Conservation (phyloP, 2,797 vertebrate species). For the Enteromius argenteus region DNA sequence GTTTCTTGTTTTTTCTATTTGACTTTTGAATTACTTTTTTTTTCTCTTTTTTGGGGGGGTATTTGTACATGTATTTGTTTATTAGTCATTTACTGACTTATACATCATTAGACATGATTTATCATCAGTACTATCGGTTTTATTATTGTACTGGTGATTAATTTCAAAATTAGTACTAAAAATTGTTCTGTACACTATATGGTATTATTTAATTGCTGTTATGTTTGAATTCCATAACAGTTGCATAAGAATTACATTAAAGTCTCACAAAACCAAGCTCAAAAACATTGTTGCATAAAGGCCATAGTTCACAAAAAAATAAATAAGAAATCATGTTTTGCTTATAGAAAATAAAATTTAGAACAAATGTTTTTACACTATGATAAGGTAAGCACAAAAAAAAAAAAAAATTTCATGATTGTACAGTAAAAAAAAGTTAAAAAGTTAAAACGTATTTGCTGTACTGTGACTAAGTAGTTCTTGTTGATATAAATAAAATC, state of each 20-base stretch:
- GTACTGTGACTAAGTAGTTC: background rate
- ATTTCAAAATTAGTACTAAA: background rate
- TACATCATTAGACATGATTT: background rate
- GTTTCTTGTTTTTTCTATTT: background rate
- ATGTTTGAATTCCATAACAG: background rate
- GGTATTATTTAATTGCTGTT: background rate
- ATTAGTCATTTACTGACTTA: background rate
- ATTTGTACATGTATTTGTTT: background rate
- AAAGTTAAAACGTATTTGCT: background rate
- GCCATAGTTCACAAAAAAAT: background rate
- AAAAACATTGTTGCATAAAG: background rate
- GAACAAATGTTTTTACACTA: too few species aligned
- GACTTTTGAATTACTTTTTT: background rate
- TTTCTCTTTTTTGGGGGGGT: too few species aligned
- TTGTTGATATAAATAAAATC: background rate
- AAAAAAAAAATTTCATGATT: background rate
- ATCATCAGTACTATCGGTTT: background rate
- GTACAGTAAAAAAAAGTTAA: background rate
- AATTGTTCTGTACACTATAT: background rate
- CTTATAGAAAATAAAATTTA: background rate
- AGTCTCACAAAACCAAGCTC: background rate
- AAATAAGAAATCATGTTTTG: background rate
- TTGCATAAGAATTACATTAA: background rate
- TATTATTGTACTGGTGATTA: background rate
- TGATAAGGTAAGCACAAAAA: too few species aligned